Evolutionary conservation across 2,888 invertebrate species (phyloP).

Genomic region (Drosophila pseudotalamancana): DNA sequence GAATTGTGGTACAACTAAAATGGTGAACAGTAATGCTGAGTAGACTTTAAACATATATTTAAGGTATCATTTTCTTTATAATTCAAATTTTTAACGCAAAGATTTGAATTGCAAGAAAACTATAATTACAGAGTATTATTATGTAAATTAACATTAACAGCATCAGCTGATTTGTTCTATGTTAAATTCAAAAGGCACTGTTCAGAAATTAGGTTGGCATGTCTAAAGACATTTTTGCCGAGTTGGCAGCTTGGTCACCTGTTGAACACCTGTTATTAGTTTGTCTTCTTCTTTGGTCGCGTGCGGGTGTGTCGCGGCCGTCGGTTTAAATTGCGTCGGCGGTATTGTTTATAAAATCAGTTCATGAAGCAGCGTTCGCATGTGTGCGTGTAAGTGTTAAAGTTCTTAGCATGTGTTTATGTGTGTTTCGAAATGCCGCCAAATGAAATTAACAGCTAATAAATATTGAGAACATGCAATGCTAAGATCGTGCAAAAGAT

Average conservation of each 20-base stretch:
- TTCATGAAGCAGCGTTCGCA: constrained; percentile 25
- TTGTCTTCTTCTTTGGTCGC: constrained; percentile 50
- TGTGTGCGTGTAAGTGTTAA: constrained; percentile 31
- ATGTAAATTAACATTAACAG: background rate
- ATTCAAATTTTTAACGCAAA: background rate
- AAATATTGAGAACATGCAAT: constrained; percentile 33
- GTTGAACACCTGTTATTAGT: constrained; percentile 62
- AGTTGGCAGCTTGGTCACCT: constrained; percentile 48
- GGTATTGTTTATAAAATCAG: constrained; percentile 67
- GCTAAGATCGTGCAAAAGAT: constrained; percentile 42
- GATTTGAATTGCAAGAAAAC: background rate
- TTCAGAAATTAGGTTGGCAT: constrained; percentile 10
- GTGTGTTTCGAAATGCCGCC: constrained; percentile 59
- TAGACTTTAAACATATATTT: rapidly evolving
- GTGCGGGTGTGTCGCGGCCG: constrained; percentile 61
- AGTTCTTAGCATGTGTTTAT: constrained; percentile 39
- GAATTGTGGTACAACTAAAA: no score
- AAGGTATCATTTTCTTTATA: no score
- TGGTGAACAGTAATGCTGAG: no score
- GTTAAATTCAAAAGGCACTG: constrained; percentile 27
- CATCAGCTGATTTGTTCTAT: constrained; percentile 25
- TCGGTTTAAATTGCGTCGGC: constrained; percentile 65
- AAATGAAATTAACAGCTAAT: constrained; percentile 37
- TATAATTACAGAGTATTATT: background rate
- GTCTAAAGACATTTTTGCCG: background rate